Base-by-base conservation (phyloP, 2,797 vertebrate species). In the Oryzias sinensis region DNA sequence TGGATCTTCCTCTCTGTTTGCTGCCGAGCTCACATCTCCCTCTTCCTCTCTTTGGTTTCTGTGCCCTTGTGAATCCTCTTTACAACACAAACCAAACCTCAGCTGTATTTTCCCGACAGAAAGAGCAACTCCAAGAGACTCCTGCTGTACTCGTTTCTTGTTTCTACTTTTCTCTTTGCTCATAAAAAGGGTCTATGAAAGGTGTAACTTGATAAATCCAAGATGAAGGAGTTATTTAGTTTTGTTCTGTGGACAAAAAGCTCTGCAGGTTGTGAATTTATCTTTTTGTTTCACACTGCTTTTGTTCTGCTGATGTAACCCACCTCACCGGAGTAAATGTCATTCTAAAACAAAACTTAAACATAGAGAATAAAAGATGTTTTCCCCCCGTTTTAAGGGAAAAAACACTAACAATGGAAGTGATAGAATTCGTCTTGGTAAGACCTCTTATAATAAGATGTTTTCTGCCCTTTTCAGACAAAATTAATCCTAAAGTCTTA, bases 231-330 rank as follows among this genome's bases (percentile, higher is more conserved):
- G 64, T 65, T 71, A 59, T 50, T 15, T 27, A 43, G 42, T 59
- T 59, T 67, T 57, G 64, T 53, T 72, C 62, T 5, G 25, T 1
- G 3, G 3, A 27, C 6, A 27, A 1, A 27, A 27, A 27, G 1
- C 25, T 27, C 25, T 27, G 29, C 8, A 33, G 29, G 8, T 33
- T 33, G 7, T 33, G 29, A 33, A 9, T 11, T 33, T 33, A 6
- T 33, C 7, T 0, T 7, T 33, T 33, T 33, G 29, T 33, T 7
- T 33, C 2, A 7, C 8, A 1, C 29, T 33, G 83, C 79, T 66
- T 77, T 81, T 65, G 75, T 74, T 75, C 61, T 52, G 77, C 77
- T 84, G 76, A 80, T 82, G 81, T 78, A 84, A 82, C 70, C 57
- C 42, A 57, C 73, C 75, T 8, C 29, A 8, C 29, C 1, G 29